Evolutionary conservation across 2,797 vertebrate species (phyloP).

Genomic region (Acropternis orthonyx): DNA sequence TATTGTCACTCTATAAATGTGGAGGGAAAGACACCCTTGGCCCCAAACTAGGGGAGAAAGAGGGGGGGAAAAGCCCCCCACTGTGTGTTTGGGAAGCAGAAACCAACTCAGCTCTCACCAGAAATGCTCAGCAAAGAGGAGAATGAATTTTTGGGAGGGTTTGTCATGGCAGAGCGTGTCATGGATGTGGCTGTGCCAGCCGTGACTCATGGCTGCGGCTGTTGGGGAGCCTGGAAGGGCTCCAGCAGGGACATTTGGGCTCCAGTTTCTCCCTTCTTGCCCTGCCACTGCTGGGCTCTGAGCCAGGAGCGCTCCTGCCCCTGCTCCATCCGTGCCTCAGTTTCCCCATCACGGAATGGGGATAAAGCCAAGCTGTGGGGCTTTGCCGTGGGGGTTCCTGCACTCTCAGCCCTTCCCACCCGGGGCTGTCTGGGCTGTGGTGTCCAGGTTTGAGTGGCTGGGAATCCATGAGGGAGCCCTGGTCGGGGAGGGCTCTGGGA

Average conservation of each 20-base stretch:
- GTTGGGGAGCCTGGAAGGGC: background rate
- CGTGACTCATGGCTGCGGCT: slow-evolving; percentile 21
- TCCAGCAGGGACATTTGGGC: background rate
- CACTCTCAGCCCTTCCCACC: background rate
- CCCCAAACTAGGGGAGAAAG: fast-evolving
- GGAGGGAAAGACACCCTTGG: background rate
- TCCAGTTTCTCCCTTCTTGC: background rate
- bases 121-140: background rate
- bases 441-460: background rate
- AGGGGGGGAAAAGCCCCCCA: fast-evolving
- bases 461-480: background rate
- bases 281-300: background rate
- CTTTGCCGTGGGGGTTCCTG: background rate
- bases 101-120: background rate
- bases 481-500: background rate
- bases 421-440: fast-evolving
- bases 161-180: background rate
- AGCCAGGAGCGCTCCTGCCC: background rate
- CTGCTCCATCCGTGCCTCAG: background rate
- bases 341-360: background rate
- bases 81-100: fast-evolving
- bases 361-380: fast-evolving
- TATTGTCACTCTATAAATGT: fast-evolving
- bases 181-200: slow-evolving; percentile 9
- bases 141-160: background rate